Conservation (phyloP, 2,113 vertebrate genomes). For the Serilophus lunatus region DNA sequence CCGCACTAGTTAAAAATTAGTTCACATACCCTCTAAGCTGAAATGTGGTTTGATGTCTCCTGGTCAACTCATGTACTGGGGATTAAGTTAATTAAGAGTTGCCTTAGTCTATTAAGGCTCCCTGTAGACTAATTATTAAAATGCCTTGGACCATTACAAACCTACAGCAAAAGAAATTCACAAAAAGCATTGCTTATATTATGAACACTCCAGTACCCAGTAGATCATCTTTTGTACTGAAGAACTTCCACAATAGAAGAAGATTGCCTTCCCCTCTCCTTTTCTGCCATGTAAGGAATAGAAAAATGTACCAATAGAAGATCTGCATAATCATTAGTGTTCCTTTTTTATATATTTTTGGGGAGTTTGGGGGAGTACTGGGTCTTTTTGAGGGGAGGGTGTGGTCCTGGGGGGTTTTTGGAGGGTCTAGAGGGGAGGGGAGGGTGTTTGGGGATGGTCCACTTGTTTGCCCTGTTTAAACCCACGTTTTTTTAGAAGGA, state of each 20-base stretch:
- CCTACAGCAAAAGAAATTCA: constrained; percentile 68
- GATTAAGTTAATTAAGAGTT: constrained; percentile 80
- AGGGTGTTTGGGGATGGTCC: too few relatives aligned
- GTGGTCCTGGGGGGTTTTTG: too few relatives aligned
- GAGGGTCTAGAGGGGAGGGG: too few relatives aligned
- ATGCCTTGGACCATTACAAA: constrained; percentile 73
- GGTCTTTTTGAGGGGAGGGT: too few relatives aligned
- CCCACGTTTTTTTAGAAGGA: too few relatives aligned
- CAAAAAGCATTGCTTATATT: constrained; percentile 67
- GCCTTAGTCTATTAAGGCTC: constrained; percentile 75
- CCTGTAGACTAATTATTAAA: constrained; percentile 78
- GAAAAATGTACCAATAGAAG: background rate
- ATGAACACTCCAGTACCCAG: constrained; percentile 51
- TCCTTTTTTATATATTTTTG: background rate
- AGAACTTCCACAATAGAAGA: constrained; percentile 47
- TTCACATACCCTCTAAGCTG: constrained; percentile 69
- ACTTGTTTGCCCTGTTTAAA: too few relatives aligned
- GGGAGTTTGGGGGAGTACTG: too few relatives aligned
- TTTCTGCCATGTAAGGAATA: constrained; percentile 20
- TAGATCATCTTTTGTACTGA: constrained; percentile 59
- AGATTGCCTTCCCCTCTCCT: constrained; percentile 44
- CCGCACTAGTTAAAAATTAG: constrained; percentile 65
- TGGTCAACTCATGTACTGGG: constrained; percentile 76
- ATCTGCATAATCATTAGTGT: background rate
- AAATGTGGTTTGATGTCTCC: constrained; percentile 73